Conservation (phyloP, 1,140 invertebrate species). For the Brachionus manjavacas region DNA sequence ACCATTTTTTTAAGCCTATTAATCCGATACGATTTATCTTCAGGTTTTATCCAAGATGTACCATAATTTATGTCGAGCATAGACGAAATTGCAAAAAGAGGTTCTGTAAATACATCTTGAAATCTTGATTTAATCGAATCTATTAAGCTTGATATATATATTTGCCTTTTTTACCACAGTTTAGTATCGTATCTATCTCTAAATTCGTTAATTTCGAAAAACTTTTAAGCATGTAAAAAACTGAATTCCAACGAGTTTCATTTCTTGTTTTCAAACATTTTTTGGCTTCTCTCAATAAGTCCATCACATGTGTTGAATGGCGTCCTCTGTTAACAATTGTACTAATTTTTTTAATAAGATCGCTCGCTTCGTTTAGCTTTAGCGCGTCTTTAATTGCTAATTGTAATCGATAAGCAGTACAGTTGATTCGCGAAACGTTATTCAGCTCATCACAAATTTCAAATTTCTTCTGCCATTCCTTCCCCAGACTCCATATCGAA, state of each 20-base stretch:
- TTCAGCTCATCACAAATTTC: not conserved
- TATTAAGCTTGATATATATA: not conserved
- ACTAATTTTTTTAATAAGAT: slow-evolving; percentile 4
- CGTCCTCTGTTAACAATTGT: not conserved
- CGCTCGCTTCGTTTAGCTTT: not conserved
- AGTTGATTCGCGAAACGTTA: not conserved
- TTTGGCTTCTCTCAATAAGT: not conserved
- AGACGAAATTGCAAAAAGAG: not conserved
- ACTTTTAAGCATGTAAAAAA: not conserved
- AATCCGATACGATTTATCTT: not conserved
- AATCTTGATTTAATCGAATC: not conserved
- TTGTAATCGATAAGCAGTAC: not conserved
- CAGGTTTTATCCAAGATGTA: not conserved
- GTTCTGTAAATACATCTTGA: not conserved
- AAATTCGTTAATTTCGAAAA: not conserved
- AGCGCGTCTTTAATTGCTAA: not conserved
- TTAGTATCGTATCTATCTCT: not conserved
- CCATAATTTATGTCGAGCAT: slow-evolving; percentile 7
- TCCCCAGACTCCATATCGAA: too few relatives aligned
- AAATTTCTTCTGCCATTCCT: too few relatives aligned
- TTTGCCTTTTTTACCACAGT: not conserved
- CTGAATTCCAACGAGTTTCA: not conserved
- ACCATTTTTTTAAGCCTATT: not conserved
- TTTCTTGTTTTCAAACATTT: not conserved
- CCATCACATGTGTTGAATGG: not conserved